Conservation (phyloP, 2,113 vertebrate genomes). For the Microtus oregoni region DNA sequence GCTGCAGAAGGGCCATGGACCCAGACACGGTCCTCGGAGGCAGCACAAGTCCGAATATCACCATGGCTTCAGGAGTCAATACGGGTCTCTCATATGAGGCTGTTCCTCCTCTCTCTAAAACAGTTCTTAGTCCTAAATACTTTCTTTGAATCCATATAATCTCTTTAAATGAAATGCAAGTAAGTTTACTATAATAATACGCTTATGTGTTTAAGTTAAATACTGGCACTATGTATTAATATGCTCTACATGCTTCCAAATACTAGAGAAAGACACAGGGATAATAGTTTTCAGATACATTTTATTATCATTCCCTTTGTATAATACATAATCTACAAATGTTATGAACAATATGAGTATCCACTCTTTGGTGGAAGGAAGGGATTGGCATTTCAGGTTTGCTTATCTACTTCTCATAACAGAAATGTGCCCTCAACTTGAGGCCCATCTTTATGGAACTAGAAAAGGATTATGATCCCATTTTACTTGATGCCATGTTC, state of each 20-base stretch:
- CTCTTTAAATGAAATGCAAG: background rate
- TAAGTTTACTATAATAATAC: background rate
- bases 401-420: background rate
- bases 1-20: background rate
- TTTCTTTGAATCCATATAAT: slow-evolving; percentile 12
- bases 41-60: background rate
- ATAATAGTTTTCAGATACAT: slow-evolving; percentile 20
- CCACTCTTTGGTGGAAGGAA: slow-evolving; percentile 64
- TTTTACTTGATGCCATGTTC: fast-evolving
- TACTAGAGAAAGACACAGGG: background rate
- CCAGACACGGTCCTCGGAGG: background rate
- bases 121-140: background rate
- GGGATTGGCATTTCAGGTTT: background rate
- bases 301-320: slow-evolving; percentile 2
- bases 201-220: background rate
- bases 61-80: background rate
- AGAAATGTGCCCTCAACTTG: background rate
- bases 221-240: slow-evolving; percentile 2
- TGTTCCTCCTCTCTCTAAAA: background rate
- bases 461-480: background rate
- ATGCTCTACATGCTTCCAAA: background rate
- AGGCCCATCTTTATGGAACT: background rate
- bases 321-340: background rate
- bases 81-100: background rate
- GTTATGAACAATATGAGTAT: background rate